Evolutionary conservation across 2,797 vertebrate species (phyloP).

Genomic region (Naso thynnoides): DNA sequence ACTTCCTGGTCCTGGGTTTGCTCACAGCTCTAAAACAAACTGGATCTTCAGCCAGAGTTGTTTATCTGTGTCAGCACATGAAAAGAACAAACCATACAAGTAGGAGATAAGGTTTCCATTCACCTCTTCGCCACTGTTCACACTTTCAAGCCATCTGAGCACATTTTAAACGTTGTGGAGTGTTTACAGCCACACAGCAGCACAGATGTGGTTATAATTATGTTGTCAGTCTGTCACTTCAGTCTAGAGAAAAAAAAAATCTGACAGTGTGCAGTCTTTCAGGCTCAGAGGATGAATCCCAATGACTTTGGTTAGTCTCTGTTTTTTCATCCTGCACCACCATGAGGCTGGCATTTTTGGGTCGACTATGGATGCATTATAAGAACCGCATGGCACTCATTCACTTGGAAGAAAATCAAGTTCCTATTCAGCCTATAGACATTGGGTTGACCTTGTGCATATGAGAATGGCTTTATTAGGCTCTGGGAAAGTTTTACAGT

Average conservation of each 20-base stretch:
- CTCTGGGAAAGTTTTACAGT: not conserved
- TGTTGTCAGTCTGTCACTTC: not conserved
- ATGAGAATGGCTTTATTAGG: not conserved
- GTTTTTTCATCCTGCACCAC: not conserved
- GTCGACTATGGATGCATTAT: not conserved
- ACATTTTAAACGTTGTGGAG: slow-evolving; percentile 1
- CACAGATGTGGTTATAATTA: not conserved
- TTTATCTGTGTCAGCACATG: slow-evolving; percentile 52
- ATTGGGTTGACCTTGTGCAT: not conserved
- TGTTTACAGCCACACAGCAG: not conserved
- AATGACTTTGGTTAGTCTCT: not conserved
- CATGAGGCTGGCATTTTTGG: not conserved
- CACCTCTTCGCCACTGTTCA: not conserved
- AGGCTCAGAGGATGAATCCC: not conserved
- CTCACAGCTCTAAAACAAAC: slow-evolving; percentile 41
- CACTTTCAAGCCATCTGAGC: not conserved
- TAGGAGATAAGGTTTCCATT: slow-evolving; percentile 17
- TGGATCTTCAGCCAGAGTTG: slow-evolving; percentile 50
- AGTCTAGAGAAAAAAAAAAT: not conserved
- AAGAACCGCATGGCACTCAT: not conserved
- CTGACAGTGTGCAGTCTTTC: no score
- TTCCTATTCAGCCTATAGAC: no score
- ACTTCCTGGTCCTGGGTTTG: slow-evolving; percentile 66
- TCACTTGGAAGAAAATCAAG: not conserved
- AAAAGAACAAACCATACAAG: slow-evolving; percentile 17